Percentiles rank a stretch among this genome's conserved stretches.
Evolutionary conservation across 2,888 invertebrate species (phyloP).

Genomic region (Epirrhoe alternata): DNA sequence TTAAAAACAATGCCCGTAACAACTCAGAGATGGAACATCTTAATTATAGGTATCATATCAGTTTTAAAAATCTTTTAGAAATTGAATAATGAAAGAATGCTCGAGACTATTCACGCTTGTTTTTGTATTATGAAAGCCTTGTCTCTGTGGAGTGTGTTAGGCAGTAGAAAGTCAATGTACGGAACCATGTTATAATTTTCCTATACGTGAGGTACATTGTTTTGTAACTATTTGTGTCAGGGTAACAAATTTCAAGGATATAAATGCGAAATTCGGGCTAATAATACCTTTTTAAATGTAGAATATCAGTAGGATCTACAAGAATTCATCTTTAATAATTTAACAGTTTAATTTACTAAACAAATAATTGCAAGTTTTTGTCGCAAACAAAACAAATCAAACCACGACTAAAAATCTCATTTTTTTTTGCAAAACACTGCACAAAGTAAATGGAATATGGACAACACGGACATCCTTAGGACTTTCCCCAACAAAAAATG

Average conservation of each 20-base stretch:
- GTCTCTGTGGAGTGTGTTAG: neutral
- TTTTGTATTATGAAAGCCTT: too few species aligned
- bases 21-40: too few species aligned
- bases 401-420: neutral
- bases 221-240: conserved; percentile 42
- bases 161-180: neutral
- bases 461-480: neutral
- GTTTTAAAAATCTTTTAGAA: too few species aligned
- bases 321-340: too few species aligned
- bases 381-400: too few species aligned
- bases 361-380: too few species aligned
- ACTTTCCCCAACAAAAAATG: conserved; percentile 22
- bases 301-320: too few species aligned
- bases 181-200: neutral
- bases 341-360: too few species aligned
- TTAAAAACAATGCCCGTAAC: too few species aligned
- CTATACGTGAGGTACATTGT: neutral
- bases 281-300: neutral
- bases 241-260: conserved; percentile 38
- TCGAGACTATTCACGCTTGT: too few species aligned
- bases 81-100: too few species aligned
- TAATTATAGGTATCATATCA: too few species aligned
- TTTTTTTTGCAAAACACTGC: neutral
- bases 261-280: neutral
- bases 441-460: neutral